Percentiles rank a stretch among this genome's conserved stretches.
Conservation (phyloP, 2,113 vertebrate genomes). For the Oreochromis spilurus region DNA sequence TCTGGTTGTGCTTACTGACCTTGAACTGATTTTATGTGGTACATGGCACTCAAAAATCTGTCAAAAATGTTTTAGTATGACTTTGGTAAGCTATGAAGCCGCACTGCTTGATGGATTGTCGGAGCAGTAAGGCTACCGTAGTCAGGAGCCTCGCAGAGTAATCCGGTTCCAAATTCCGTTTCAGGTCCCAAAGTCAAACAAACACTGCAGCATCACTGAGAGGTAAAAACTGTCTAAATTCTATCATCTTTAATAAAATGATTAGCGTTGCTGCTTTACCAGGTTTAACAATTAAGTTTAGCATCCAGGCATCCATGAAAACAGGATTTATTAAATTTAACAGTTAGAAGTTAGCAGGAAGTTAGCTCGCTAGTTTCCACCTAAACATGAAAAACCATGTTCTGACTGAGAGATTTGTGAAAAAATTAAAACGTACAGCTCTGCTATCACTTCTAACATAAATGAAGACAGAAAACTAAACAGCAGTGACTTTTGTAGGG, state of each 20-base stretch:
- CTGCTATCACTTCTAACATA: neutral
- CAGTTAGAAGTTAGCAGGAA: neutral
- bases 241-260: neutral
- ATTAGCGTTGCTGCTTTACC: neutral
- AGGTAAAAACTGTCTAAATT: neutral
- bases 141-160: neutral
- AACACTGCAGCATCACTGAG: neutral
- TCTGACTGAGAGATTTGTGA: neutral
- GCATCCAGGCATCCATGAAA: neutral
- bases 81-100: neutral
- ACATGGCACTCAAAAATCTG: neutral
- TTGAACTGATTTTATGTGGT: neutral
- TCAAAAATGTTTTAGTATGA: neutral
- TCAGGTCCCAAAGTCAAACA: neutral
- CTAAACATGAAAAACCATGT: neutral
- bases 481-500: neutral
- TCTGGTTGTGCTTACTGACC: neutral
- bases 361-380: neutral
- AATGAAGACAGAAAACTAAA: neutral
- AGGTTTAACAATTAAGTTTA: neutral
- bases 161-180: neutral
- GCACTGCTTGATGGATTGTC: neutral
- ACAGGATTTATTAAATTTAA: neutral
- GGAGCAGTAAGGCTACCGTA: neutral
- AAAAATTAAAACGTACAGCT: neutral